Evolutionary conservation across 2,113 vertebrate genomes (phyloP).

Genomic region (Xenotilapia longispinis): DNA sequence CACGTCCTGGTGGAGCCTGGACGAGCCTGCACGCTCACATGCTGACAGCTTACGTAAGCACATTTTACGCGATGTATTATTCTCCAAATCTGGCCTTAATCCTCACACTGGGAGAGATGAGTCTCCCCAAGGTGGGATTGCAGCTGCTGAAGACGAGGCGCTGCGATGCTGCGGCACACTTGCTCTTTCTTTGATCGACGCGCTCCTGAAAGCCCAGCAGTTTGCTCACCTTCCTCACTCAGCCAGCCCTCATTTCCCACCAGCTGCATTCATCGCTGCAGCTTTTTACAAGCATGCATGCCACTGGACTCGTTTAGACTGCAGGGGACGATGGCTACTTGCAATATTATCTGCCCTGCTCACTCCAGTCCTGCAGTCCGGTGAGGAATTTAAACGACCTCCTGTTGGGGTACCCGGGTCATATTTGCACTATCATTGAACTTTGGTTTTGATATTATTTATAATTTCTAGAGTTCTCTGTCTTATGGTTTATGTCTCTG

Average conservation of each 20-base stretch:
- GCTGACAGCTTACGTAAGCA: constrained; percentile 16
- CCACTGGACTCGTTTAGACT: neutral
- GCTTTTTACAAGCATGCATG: neutral
- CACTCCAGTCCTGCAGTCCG: neutral
- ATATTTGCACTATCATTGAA: neutral
- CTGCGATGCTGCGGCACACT: neutral
- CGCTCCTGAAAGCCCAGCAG: neutral
- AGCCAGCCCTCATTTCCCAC: neutral
- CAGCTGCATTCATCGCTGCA: neutral
- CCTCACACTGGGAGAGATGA: neutral
- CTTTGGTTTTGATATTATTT: neutral
- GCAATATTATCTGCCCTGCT: neutral
- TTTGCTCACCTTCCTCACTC: neutral
- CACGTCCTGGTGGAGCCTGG: neutral
- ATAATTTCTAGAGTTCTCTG: neutral
- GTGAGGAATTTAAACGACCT: neutral
- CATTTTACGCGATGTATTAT: neutral
- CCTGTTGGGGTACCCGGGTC: neutral
- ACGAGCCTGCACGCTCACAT: neutral
- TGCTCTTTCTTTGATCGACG: neutral
- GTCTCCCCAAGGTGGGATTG: constrained; percentile 1
- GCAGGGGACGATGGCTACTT: neutral
- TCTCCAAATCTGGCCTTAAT: constrained; percentile 19
- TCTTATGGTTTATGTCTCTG: neutral
- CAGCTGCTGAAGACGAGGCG: neutral